A percentile compares a stretch with the other conserved stretches of the same genome.
Conservation (phyloP, 2,888 invertebrate species). For the Andrena minutula region DNA sequence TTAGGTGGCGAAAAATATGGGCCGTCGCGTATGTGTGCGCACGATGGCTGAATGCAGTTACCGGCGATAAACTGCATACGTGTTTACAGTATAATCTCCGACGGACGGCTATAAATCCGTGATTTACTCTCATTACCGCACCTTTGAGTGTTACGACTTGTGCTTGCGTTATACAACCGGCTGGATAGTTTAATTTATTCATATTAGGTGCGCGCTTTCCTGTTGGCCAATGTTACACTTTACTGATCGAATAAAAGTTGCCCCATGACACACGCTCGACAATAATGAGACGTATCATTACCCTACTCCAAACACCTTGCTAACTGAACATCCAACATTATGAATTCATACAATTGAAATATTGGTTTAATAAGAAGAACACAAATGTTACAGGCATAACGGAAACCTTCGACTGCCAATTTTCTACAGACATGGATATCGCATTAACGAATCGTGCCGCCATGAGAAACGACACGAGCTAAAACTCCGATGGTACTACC, state of each 20-base stretch:
- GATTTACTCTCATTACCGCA: constrained; percentile 74
- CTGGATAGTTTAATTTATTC: constrained; percentile 73
- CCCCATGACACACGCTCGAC: constrained; percentile 37
- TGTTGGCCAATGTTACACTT: constrained; percentile 62
- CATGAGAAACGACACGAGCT: no score
- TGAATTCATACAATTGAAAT: constrained; percentile 19
- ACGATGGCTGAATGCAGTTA: constrained; percentile 62
- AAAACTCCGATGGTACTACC: no score
- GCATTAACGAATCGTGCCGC: no score
- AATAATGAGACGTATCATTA: constrained; percentile 60
- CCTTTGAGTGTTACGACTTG: constrained; percentile 70
- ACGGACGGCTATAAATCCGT: constrained; percentile 71
- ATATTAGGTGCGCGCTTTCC: constrained; percentile 63
- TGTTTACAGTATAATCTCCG: constrained; percentile 73
- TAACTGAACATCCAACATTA: constrained; percentile 56
- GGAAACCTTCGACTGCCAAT: not conserved
- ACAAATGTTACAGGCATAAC: not conserved
- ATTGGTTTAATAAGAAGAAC: not conserved
- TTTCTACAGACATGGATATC: no score
- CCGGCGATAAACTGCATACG: constrained; percentile 71
- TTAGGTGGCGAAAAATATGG: constrained; percentile 72
- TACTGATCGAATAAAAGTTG: constrained; percentile 60
- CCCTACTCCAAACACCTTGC: constrained; percentile 35
- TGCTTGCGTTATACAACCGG: constrained; percentile 61
- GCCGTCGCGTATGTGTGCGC: constrained; percentile 52